A percentile compares a stretch with the other conserved stretches of the same genome.
phyloP scores from a whole-genome alignment of 2,888 invertebrate species.

The Deilephila porcellus region DNA sequence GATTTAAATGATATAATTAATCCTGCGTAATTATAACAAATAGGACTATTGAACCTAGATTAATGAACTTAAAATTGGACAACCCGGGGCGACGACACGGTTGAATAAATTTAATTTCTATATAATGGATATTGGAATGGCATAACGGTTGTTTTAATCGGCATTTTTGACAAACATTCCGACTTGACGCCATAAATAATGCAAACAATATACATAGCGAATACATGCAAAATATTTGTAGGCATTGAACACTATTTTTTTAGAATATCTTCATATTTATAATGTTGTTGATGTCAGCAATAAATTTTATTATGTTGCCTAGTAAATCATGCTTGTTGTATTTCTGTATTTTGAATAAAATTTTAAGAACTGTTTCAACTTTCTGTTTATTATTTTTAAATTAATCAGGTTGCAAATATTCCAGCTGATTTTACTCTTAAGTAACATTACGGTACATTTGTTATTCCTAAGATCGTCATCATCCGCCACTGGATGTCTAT shows the following conservation, averaged over 20 bases:
- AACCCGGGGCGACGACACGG: slow-evolving; percentile 24
- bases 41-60: slow-evolving; percentile 47
- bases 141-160: slow-evolving; percentile 18
- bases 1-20: slow-evolving; percentile 7
- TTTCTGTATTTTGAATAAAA: neutral
- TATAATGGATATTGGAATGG: slow-evolving; percentile 24
- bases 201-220: slow-evolving; percentile 4
- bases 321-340: neutral
- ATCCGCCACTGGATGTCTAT: too few species aligned
- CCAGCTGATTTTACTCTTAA: too few species aligned
- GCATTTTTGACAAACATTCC: slow-evolving; percentile 21
- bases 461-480: too few species aligned
- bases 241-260: neutral
- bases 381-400: too few species aligned
- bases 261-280: neutral
- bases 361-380: too few species aligned
- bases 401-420: too few species aligned
- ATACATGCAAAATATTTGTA: slow-evolving; percentile 14
- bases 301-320: neutral
- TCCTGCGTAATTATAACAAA: slow-evolving; percentile 36
- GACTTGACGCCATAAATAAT: slow-evolving; percentile 16
- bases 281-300: neutral
- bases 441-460: too few species aligned
- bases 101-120: slow-evolving; percentile 28
- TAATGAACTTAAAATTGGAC: slow-evolving; percentile 39